Base-by-base conservation (phyloP, 1,140 invertebrate species). In the Sminthurinus signatus region DNA sequence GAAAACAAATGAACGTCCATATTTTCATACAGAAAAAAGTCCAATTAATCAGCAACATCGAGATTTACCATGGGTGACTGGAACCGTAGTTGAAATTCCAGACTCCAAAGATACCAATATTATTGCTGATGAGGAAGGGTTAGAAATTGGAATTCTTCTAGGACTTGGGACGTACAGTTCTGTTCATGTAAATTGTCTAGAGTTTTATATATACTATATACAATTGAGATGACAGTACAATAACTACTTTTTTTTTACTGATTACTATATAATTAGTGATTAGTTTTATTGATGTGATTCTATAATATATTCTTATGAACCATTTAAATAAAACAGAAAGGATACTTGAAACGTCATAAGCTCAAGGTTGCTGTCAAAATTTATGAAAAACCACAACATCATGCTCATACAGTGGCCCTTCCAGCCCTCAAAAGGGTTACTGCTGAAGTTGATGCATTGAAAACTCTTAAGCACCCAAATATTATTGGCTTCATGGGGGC, bases 401-500 rank as follows among this genome's bases (percentile, higher is more conserved):
- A 3, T 36, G 14, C 3, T 36, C 31, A 10, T 8, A 4, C 14
- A 27, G 3, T 3, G 5, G 17, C 21, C 19, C 25, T 44, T 5
- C 36, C 19, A 43, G 39, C 36, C 17, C 25, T 59, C 14, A 17
- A 17, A n/a, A 44, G 31, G 28, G 56, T 44, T 21, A 14, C 12
- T 2, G 44, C 21, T 10, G 59, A 60, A 29, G 28, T 60, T 14
- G 27, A 60, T 5, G 23, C 29, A 2, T 21, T 60, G 28, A 17
- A 51, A 32, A 32, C 19, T 14, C 31, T 60, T 3, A 48, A 51
- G 17, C 59, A 60, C 25, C 43, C 43, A n/a, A 50, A 60, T 21
- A 51, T 60, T 48, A 44, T 60, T 31, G 46, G 59, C 5, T 60
- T 60, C 27, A 50, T 31, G 19, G 59, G 59, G 15, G 43, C 59